These are phyloP conservation scores for Bettongia penicillata DNA, from an alignment of 2,113 vertebrate species.

Conservation along the genomic window DNA sequence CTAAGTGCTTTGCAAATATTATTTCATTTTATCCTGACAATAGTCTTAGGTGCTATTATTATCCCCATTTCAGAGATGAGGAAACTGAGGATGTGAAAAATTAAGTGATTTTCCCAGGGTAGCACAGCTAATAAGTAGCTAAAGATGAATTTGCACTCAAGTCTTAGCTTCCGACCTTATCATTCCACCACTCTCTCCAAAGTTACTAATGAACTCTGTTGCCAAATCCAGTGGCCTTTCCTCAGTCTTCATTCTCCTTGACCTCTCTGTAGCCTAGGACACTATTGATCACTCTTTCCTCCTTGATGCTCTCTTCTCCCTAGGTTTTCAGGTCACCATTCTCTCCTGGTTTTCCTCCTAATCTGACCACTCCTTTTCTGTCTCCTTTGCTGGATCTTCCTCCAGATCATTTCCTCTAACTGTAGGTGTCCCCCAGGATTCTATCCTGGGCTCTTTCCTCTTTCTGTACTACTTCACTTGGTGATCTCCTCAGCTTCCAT, in stretches of 20 bases:
- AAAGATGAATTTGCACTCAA: neutral
- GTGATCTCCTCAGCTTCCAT: too few species aligned
- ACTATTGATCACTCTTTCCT: neutral
- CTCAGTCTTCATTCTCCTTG: neutral
- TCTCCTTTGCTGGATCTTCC: neutral
- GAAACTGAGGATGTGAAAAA: neutral
- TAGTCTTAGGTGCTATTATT: neutral
- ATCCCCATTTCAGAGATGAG: neutral
- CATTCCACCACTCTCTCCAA: neutral
- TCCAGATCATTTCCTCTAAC: neutral
- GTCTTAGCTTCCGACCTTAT: neutral
- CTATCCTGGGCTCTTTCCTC: too few species aligned
- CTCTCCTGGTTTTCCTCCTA: neutral
- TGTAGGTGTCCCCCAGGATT: neutral
- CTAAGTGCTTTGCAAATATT: neutral
- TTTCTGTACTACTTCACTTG: too few species aligned
- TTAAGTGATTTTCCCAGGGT: neutral
- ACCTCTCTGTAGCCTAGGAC: neutral
- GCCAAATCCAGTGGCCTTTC: neutral
- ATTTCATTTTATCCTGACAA: neutral
- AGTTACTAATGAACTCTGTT: neutral
- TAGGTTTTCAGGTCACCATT: neutral
- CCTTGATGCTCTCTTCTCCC: neutral
- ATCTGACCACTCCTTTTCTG: neutral
- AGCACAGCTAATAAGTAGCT: neutral